Conservation (phyloP, 92 coral and sea anemone genomes). For the Plumapathes pennacea region DNA sequence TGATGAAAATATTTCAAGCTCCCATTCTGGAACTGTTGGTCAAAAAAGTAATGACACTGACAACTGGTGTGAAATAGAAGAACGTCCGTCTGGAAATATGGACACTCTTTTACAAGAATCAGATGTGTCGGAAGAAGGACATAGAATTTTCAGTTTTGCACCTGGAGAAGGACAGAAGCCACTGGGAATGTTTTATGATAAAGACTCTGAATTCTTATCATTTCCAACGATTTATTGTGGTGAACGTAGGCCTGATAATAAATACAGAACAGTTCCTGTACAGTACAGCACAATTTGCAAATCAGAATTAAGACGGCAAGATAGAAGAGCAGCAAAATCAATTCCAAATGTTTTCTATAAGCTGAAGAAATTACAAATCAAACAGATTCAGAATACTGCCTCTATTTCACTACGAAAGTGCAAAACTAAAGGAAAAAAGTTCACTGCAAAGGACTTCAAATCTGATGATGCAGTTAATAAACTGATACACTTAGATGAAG, state of each 20-base stretch:
- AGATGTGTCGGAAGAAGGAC: slow-evolving; percentile 50
- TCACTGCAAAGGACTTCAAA: slow-evolving; percentile 54
- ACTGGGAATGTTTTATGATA: slow-evolving; percentile 50
- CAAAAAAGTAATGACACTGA: slow-evolving; percentile 44
- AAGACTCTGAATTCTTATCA: slow-evolving; percentile 54
- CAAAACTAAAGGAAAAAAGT: slow-evolving; percentile 63
- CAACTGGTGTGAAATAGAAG: slow-evolving; percentile 67
- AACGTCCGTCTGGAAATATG: slow-evolving; percentile 55
- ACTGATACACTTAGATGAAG: slow-evolving; percentile 53
- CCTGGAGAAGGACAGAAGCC: slow-evolving; percentile 76
- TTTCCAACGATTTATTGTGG: slow-evolving; percentile 77
- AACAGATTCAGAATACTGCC: slow-evolving; percentile 64
- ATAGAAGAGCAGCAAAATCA: slow-evolving; percentile 73
- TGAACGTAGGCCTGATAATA: slow-evolving; percentile 49
- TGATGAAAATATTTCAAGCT: no score
- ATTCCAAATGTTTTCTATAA: slow-evolving; percentile 62
- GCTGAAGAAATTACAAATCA: slow-evolving; percentile 62
- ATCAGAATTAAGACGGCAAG: slow-evolving; percentile 64
- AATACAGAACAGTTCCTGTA: slow-evolving; percentile 55
- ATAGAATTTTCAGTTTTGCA: slow-evolving; percentile 55
- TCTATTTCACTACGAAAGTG: slow-evolving; percentile 58
- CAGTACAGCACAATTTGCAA: slow-evolving; percentile 62
- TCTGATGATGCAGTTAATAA: slow-evolving; percentile 59
- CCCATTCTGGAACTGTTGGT: no score
- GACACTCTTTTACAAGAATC: slow-evolving; percentile 65